Evolutionary conservation across 2,113 vertebrate genomes (phyloP), one percentile per base, ranked within the genome.

Genomic region (Cyanistes caeruleus): DNA sequence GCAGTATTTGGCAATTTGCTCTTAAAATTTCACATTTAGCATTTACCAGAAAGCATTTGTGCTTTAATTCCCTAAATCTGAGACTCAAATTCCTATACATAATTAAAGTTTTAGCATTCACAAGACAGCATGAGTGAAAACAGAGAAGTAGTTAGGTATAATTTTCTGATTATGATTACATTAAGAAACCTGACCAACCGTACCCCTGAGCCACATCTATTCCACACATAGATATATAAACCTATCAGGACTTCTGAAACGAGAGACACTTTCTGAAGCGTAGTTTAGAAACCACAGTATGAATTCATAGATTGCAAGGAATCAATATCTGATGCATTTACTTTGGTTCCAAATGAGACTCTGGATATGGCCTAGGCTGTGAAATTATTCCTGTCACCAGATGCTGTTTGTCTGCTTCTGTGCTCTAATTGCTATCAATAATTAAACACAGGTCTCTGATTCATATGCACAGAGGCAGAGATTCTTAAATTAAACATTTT

Each of bases 401-500:
- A 98, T 98, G 97, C 97, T 98, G 97, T 98, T 98, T 98, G 94
- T 98, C 97, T 98, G 97, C 94, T 96, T 98, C 96, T 98, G n/a
- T 98, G 97, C 94, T 94, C 96, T 98, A 98, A 98, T 97, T 98
- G 95, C 95, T 97, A 98, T 98, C 97, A 98, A 98, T 98, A 98
- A 98, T 98, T 98, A 98, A 98, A 97, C 96, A 96, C 77, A 97
- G 97, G 96, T 96, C 95, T 97, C 97, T 98, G 97, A 98, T 98
- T 98, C 97, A 97, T 97, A 97, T 91, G 95, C 96, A 97, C 39
- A 93, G 93, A 97, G 67, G 94, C 96, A 95, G 79, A 93, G 94
- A 97, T 97, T 98, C 95, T 97, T 97, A 98, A 97, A 98, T 98
- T 98, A 98, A 98, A 97, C 97, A 98, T 98, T 98, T 98, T 98